Percentiles rank a stretch among this genome's conserved stretches.
Conservation (phyloP, 2,113 vertebrate species). For the Apus apus region DNA sequence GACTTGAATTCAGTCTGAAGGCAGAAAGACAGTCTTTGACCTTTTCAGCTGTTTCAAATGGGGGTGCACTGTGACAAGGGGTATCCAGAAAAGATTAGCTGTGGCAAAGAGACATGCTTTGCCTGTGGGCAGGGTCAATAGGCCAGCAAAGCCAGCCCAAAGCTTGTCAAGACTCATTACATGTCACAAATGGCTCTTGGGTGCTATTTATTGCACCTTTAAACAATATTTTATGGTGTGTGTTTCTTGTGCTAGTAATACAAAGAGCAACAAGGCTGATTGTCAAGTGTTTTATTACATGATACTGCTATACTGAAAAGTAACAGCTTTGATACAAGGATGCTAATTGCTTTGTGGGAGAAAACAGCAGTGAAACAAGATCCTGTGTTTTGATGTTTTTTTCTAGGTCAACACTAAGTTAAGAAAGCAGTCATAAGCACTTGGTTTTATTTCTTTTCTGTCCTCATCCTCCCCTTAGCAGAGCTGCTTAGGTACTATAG, state of each 20-base stretch:
- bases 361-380: not conserved
- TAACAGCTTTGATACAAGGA: not conserved
- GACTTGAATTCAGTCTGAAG: not conserved
- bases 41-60: slow-evolving; percentile 59
- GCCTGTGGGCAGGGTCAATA: slow-evolving; percentile 54
- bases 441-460: not conserved
- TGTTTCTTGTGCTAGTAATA: not conserved
- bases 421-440: not conserved
- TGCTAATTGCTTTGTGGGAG: not conserved
- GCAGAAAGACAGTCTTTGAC: slow-evolving; percentile 39
- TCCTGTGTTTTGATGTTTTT: not conserved
- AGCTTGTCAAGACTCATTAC: slow-evolving; percentile 63
- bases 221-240: not conserved
- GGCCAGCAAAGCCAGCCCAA: slow-evolving; percentile 31
- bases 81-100: slow-evolving; percentile 50
- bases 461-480: not conserved
- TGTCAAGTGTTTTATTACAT: not conserved
- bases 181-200: not conserved
- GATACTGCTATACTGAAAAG: not conserved
- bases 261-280: not conserved
- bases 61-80: slow-evolving; percentile 44
- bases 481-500: not conserved
- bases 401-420: not conserved
- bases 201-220: slow-evolving; percentile 50
- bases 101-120: slow-evolving; percentile 45